Conservation (phyloP, 1,140 invertebrate species). For the silkworm (Bombyx mori) region ASM3026992v2 NC_085132.1:4425501-4426000, state of each 20-base stretch:
- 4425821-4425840: background rate
- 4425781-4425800: conserved; percentile 61
- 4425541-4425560: conserved; percentile 62
- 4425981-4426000: no score
- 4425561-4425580: conserved; percentile 60
- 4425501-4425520: conserved; percentile 48
- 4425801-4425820: conserved; percentile 11
- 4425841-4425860: no score
- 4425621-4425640: conserved; percentile 33
- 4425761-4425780: conserved; percentile 39
- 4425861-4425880: no score
- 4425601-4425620: conserved; percentile 34
- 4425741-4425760: conserved; percentile 30
- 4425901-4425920: no score
- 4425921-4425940: no score
- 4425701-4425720: conserved; percentile 47
- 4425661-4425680: conserved; percentile 37
- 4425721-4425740: conserved; percentile 35
- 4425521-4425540: conserved; percentile 56
- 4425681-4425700: conserved; percentile 47
- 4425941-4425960: no score
- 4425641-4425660: conserved; percentile 33
- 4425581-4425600: conserved; percentile 57
- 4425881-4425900: no score
- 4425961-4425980: no score